phyloP scores from a whole-genome alignment of 1,140 invertebrate genomes.

The Sinella curviseta region DNA sequence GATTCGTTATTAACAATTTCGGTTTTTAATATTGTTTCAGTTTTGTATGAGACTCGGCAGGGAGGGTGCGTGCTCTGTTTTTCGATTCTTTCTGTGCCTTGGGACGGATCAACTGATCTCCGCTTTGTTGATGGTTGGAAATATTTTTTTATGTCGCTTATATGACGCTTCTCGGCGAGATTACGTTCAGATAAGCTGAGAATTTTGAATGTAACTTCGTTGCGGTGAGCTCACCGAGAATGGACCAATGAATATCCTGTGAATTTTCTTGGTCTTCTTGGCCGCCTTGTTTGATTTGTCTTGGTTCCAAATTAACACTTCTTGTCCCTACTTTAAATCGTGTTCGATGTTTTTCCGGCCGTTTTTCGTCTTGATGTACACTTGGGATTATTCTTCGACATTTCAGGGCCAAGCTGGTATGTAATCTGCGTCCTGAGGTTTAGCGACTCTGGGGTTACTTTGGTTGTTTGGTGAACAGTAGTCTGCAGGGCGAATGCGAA shows the following conservation, averaged over 20 bases:
- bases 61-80: no score
- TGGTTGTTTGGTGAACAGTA: conserved; percentile 52
- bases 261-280: background rate
- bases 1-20: no score
- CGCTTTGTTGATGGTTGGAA: no score
- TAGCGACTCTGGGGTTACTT: conserved; percentile 53
- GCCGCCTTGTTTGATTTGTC: background rate
- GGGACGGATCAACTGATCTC: no score
- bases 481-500: conserved; percentile 56
- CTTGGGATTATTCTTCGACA: background rate
- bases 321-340: background rate
- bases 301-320: background rate
- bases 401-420: conserved; percentile 27
- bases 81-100: no score
- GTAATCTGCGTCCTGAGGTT: conserved; percentile 54
- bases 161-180: background rate
- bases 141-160: background rate
- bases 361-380: conserved; percentile 11
- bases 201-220: background rate
- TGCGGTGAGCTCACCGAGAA: background rate
- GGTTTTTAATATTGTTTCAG: no score
- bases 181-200: no score
- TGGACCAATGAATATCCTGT: conserved; percentile 13
- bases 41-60: no score
- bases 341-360: background rate